Percentiles rank a stretch among this genome's conserved stretches.
These are phyloP conservation scores for Anhinga rufa DNA, from an alignment of 2,113 vertebrate species.

Conservation along the genomic window DNA sequence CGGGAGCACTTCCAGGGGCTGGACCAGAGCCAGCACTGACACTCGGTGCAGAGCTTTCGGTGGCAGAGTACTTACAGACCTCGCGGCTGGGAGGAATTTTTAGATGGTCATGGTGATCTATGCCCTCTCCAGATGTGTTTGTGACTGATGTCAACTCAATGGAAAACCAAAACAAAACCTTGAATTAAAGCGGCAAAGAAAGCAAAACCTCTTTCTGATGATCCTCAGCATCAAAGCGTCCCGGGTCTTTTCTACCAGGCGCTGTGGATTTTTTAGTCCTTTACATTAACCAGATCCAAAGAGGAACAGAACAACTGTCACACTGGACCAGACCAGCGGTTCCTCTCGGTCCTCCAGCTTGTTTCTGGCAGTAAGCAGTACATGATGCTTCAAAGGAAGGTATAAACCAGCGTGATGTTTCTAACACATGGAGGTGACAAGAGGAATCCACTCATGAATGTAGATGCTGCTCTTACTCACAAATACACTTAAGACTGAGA, in stretches of 20 bases:
- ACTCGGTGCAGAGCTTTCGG: background rate
- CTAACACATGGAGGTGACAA: constrained; percentile 52
- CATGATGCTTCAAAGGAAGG: constrained; percentile 60
- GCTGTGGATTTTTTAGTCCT: background rate
- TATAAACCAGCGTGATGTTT: constrained; percentile 36
- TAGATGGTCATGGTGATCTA: constrained; percentile 7
- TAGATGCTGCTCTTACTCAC: constrained; percentile 12
- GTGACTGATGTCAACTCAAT: constrained; percentile 41
- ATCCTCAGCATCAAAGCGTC: constrained; percentile 9
- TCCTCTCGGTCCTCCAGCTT: constrained; percentile 23
- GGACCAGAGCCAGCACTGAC: background rate
- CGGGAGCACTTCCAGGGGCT: background rate
- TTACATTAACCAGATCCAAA: background rate
- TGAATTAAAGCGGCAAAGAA: constrained; percentile 34
- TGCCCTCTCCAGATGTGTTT: constrained; percentile 36
- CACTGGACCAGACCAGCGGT: constrained; percentile 16
- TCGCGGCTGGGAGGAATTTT: background rate
- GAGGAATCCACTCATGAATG: constrained; percentile 40
- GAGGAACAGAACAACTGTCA: constrained; percentile 16
- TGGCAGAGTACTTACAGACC: background rate
- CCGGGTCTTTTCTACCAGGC: background rate
- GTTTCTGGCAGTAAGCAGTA: constrained; percentile 39
- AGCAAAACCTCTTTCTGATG: constrained; percentile 34
- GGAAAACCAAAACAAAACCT: constrained; percentile 57
- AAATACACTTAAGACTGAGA: background rate